Evolutionary conservation across 2,888 invertebrate genomes (phyloP).

Genomic region (Phengaris arion): DNA sequence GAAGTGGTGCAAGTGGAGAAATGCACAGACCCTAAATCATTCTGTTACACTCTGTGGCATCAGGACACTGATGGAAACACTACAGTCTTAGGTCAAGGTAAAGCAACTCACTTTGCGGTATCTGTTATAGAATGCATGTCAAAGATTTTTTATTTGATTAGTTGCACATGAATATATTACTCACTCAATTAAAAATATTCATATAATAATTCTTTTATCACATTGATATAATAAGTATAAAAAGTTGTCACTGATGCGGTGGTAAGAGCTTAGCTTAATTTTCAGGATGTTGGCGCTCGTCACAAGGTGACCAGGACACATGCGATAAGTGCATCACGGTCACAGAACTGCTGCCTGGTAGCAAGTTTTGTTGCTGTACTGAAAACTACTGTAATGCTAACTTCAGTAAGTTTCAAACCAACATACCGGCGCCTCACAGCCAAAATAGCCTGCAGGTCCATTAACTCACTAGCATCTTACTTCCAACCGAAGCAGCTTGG

Average conservation of each 20-base stretch:
- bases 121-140: not conserved
- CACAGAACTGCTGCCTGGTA: constrained; percentile 70
- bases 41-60: constrained; percentile 86
- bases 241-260: not conserved
- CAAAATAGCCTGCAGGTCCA: too few species aligned
- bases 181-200: too few species aligned
- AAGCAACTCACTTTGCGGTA: constrained; percentile 28
- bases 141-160: not conserved
- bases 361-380: constrained; percentile 91
- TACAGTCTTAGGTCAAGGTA: constrained; percentile 86
- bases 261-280: not conserved
- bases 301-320: constrained; percentile 71
- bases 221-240: too few species aligned
- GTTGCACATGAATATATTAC: not conserved
- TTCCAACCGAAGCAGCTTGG: too few species aligned
- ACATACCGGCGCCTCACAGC: too few species aligned
- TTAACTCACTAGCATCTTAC: too few species aligned
- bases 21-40: constrained; percentile 81
- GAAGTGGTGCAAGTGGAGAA: constrained; percentile 65
- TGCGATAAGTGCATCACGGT: constrained; percentile 72
- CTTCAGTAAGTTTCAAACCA: constrained; percentile 57
- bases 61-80: constrained; percentile 81
- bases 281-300: constrained; percentile 77
- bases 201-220: too few species aligned
- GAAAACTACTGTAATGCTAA: constrained; percentile 88